Evolutionary conservation across 2,888 invertebrate species (phyloP), one percentile per base, ranked within the genome.

Genomic region (Epiblema foenella): DNA sequence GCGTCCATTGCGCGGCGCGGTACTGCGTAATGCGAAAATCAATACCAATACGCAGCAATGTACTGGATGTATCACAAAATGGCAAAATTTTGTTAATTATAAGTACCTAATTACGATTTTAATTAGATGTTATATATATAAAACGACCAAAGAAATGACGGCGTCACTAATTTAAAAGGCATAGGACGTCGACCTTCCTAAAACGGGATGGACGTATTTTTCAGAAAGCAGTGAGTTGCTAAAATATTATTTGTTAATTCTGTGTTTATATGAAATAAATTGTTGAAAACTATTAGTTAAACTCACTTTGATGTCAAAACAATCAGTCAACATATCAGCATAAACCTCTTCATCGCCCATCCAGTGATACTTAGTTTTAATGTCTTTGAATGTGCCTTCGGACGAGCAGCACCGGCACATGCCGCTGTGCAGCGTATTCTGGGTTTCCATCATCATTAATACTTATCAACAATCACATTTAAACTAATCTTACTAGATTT

Each of bases 341-440:
- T 93, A 93, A 8, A 93, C 79, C 75, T 93, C 93, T 75, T 89
- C 88, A 29, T 88, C 89, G 67, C 91, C 93, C 90, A 93, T 91
- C 93, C 93, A 93, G 69, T 83, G 83, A 75, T 92, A 92, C 0
- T 85, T 79, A 24, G 82, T 81, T 76, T 85, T 85, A 69, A 93
- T 80, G 79, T 91, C 89, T 83, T 93, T 93, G 73, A 85, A 93
- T 33, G 86, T 84, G 67, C 93, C 93, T 75, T 90, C 90, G 2
- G 91, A 86, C 1, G 91, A 88, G 85, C 93, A 93, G 82, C 93
- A 93, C 76, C 93, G 89, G 79, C 93, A 93, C 84, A 92, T 88
- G 73, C 86, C 85, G 75, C 83, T 84, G 73, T 79, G 82, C 54
- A 85, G 79, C 64, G 82, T 70, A 60, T 59, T 70, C 37, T 42